These are phyloP conservation scores for Podabrus alpinus DNA, from an alignment of 2,888 invertebrate genomes.

Conservation along the genomic window DNA sequence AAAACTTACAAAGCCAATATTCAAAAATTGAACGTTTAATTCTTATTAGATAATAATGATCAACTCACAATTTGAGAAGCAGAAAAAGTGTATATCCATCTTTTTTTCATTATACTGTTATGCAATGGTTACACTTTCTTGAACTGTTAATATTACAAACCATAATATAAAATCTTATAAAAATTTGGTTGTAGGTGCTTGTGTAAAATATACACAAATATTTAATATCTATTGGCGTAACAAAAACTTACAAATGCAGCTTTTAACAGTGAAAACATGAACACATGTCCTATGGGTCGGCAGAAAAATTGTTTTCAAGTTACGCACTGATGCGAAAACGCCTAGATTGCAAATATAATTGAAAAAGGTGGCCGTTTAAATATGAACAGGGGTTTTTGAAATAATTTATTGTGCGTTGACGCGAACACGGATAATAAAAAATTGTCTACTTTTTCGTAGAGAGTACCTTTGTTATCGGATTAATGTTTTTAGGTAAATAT, in stretches of 20 bases:
- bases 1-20: no score
- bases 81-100: no score
- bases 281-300: conserved; percentile 48
- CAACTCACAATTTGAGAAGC: no score
- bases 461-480: conserved; percentile 23
- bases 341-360: conserved; percentile 55
- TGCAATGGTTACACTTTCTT: no score
- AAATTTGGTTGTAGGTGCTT: no score
- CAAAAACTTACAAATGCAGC: conserved; percentile 35
- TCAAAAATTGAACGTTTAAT: no score
- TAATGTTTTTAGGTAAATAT: conserved; percentile 8
- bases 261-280: conserved; percentile 36
- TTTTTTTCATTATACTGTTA: no score
- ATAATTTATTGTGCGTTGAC: conserved; percentile 52
- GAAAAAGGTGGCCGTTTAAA: conserved; percentile 54
- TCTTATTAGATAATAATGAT: no score
- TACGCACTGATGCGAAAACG: conserved; percentile 51
- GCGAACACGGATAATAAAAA: conserved; percentile 40
- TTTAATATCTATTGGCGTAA: conserved; percentile 24
- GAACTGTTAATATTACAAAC: no score
- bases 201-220: conserved; percentile 28
- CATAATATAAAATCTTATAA: no score
- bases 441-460: conserved; percentile 27
- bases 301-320: conserved; percentile 50
- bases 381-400: conserved; percentile 46